These are phyloP conservation scores for Syncerus caffer DNA, from an alignment of 2,797 vertebrate genomes.

Conservation along the genomic window DNA sequence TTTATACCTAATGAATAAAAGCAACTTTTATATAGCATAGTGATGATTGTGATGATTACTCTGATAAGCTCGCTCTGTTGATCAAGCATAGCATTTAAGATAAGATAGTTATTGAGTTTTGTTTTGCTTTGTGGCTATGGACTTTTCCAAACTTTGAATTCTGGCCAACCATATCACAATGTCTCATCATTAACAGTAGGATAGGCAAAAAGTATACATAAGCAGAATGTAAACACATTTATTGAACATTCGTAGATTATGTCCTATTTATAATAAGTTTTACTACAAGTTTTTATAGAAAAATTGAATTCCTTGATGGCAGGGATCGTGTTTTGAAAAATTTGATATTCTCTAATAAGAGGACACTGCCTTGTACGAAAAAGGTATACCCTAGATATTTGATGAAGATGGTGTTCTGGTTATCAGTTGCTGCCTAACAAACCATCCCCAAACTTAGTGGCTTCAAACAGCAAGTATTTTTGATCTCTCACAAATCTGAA, in stretches of 20 bases:
- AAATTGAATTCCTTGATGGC: neutral
- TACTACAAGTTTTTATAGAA: neutral
- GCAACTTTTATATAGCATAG: neutral
- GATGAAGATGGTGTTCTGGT: neutral
- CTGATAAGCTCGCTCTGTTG: neutral
- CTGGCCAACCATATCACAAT: neutral
- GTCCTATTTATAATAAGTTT: neutral
- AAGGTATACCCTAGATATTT: neutral
- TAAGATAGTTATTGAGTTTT: neutral
- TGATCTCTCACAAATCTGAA: neutral
- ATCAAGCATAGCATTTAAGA: neutral
- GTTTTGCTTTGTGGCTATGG: neutral
- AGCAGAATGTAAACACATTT: neutral
- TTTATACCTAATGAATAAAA: neutral
- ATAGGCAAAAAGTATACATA: neutral
- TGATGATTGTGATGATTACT: neutral
- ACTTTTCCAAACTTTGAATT: constrained; percentile 5
- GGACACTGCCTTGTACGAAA: neutral
- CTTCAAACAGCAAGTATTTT: neutral
- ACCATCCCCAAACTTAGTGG: neutral
- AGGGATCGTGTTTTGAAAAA: neutral
- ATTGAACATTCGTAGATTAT: neutral
- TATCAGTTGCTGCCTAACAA: neutral
- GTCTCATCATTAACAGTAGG: neutral
- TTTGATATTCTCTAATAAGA: neutral